Evolutionary conservation across 2,888 invertebrate species (phyloP).

Genomic region (Acholoe squamosa): DNA sequence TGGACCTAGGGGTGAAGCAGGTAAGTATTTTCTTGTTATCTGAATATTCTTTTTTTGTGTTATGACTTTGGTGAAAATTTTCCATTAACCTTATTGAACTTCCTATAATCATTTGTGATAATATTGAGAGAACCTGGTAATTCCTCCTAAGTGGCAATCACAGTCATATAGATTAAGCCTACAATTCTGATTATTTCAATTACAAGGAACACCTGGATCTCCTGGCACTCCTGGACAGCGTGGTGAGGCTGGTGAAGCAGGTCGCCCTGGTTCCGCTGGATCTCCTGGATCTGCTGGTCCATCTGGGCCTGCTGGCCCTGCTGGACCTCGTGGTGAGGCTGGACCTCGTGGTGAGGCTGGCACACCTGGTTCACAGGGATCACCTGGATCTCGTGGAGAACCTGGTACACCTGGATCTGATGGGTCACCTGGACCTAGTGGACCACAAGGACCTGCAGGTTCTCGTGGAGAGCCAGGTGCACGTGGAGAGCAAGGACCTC

Average conservation of each 20-base stretch:
- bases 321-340: conserved; percentile 61
- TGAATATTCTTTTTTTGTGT: background rate
- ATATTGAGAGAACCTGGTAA: no score
- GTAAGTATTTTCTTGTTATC: background rate
- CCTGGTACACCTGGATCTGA: conserved; percentile 79
- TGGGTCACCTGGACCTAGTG: conserved; percentile 66
- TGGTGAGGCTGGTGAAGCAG: conserved; percentile 64
- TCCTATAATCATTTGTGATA: no score
- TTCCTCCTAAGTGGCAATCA: no score
- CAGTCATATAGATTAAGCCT: no score
- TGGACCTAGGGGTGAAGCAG: conserved; percentile 42
- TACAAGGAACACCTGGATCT: conserved; percentile 64
- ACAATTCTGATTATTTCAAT: background rate
- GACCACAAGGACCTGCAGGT: conserved; percentile 25
- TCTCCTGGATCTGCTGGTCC: conserved; percentile 65
- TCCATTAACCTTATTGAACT: no score
- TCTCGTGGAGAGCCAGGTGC: conserved; percentile 64
- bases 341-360: conserved; percentile 67
- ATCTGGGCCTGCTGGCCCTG: conserved; percentile 65
- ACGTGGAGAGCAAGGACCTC: conserved; percentile 79
- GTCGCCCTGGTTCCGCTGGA: conserved; percentile 65
- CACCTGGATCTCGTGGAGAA: conserved; percentile 84
- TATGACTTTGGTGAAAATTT: no score
- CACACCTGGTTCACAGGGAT: conserved; percentile 56
- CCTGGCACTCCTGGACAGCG: conserved; percentile 64